These are phyloP conservation scores for Peromyscus attwateri DNA, from an alignment of 2,797 vertebrate genomes.

Conservation along the genomic window DNA sequence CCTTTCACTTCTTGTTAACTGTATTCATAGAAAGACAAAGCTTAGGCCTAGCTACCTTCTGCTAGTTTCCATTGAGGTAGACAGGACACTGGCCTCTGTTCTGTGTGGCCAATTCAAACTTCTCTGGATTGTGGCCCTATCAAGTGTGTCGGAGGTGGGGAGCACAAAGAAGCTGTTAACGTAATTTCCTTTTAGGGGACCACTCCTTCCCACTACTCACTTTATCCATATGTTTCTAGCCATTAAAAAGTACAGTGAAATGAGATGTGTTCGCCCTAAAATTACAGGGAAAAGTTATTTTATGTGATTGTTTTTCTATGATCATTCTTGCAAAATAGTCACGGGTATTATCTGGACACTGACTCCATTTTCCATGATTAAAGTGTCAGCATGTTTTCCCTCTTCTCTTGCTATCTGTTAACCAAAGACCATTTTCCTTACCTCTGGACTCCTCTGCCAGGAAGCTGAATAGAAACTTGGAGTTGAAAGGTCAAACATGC, in stretches of 20 bases:
- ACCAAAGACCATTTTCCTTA: not conserved
- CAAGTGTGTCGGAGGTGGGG: too few species aligned
- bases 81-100: not conserved
- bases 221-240: not conserved
- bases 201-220: not conserved
- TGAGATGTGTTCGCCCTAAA: not conserved
- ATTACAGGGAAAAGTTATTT: not conserved
- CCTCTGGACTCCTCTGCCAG: not conserved
- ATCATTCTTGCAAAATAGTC: not conserved
- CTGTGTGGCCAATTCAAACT: not conserved
- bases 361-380: not conserved
- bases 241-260: not conserved
- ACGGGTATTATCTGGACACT: not conserved
- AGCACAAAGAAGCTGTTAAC: not conserved
- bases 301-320: not conserved
- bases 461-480: not conserved
- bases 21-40: not conserved
- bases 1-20: conserved; percentile 3
- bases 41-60: not conserved
- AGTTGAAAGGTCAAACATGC: not conserved
- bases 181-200: not conserved
- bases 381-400: not conserved
- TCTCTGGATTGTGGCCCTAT: not conserved
- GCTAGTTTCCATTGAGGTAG: not conserved
- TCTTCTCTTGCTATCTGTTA: not conserved